phyloP scores from a whole-genome alignment of 2,888 invertebrate species.

The Deroplatys truncata region DNA sequence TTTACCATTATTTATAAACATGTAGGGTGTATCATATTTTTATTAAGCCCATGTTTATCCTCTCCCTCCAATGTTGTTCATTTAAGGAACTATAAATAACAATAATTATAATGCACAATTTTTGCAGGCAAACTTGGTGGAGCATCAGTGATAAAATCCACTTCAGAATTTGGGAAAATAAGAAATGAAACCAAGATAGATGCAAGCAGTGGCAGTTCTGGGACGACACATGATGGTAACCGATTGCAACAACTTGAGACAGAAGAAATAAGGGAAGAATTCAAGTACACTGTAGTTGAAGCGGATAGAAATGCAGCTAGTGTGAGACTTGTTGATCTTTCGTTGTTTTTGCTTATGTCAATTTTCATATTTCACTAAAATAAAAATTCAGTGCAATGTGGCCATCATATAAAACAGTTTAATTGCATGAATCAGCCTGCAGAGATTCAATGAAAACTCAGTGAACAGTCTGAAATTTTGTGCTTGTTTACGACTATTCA shows the following conservation, averaged over 20 bases:
- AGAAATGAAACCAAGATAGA: background rate
- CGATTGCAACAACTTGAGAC: constrained; percentile 34
- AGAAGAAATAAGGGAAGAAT: constrained; percentile 27
- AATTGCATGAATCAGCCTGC: background rate
- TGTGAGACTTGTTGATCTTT: background rate
- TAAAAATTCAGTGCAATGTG: background rate
- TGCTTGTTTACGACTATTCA: background rate
- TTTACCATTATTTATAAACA: no score
- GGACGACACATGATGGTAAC: constrained; percentile 12
- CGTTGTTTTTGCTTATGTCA: background rate
- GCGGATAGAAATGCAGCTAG: background rate
- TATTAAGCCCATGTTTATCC: no score
- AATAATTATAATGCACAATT: background rate
- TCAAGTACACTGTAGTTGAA: background rate
- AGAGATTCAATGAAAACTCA: background rate
- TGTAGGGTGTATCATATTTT: no score
- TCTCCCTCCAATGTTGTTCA: background rate
- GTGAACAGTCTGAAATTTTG: background rate
- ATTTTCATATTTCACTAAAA: background rate
- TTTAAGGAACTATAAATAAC: background rate
- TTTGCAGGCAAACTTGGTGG: constrained; percentile 19
- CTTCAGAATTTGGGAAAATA: background rate
- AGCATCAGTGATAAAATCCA: background rate
- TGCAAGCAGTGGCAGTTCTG: background rate
- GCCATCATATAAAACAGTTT: background rate